A percentile compares a stretch with the other conserved stretches of the same genome.
Conservation (phyloP, 2,797 vertebrate genomes). For the Spinibarbus caldwelli region DNA sequence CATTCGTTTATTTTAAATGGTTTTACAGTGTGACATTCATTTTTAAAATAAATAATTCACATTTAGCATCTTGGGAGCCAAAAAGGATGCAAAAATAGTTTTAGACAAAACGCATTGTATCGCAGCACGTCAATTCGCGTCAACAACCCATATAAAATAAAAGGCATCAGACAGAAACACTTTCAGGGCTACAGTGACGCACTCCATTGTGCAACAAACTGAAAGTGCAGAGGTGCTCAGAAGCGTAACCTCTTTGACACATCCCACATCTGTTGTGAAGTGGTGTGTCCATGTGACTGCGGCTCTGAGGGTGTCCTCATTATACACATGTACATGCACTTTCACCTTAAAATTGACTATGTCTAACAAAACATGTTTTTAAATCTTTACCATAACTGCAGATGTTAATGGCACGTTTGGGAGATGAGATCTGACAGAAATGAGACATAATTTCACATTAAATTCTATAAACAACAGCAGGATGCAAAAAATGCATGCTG, state of each 20-base stretch:
- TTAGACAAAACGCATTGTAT: no score
- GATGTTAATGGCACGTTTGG: background rate
- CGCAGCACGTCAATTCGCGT: background rate
- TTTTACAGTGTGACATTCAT: background rate
- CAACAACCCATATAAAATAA: background rate
- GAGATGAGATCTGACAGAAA: background rate
- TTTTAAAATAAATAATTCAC: background rate
- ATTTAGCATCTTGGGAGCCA: background rate
- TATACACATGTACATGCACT: background rate
- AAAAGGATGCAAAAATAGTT: no score
- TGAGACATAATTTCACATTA: background rate
- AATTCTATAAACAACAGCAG: conserved; percentile 44
- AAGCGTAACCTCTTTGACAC: background rate
- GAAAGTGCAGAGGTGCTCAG: background rate
- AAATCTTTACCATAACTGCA: background rate
- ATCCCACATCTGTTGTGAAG: conserved; percentile 27
- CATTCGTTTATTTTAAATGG: background rate
- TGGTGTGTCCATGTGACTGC: background rate
- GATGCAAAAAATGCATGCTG: conserved; percentile 12
- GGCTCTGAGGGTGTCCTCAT: background rate
- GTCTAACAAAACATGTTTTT: background rate
- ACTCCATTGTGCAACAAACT: background rate
- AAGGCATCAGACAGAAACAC: background rate
- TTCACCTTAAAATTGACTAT: background rate
- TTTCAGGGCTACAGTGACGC: background rate